Evolutionary conservation across 1,140 invertebrate species (phyloP), one percentile per base, ranked within the genome.

Genomic region (Adelges cooleyi): DNA sequence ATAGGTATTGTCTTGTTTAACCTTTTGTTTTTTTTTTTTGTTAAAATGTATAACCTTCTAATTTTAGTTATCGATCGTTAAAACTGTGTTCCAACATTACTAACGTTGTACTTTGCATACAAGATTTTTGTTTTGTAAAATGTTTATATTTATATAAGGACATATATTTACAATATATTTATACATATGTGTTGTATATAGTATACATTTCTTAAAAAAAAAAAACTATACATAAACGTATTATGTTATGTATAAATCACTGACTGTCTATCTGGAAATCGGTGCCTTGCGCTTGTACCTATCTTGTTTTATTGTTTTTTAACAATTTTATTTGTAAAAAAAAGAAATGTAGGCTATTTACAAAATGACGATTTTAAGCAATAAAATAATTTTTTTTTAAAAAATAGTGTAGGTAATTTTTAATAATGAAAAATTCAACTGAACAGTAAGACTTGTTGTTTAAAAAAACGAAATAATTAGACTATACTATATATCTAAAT

Each of bases 1-100:
- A 62, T 62, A 62, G 56, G 56, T 62, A 48, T 62, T 62, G 46
- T 62, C 56, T 62, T 62, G 56, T 62, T 62, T 62, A 62, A 62
- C 56, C 25, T 56, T 62, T 59, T 56, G n/a, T n/a, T n/a, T 38
- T 53, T 52, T 54, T 56, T 54, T 62, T 62, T 20, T 46, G 54
- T 42, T 59, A 59, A 29, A 22, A n/a, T n/a, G n/a, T n/a, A n/a
- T n/a, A n/a, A n/a, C n/a, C n/a, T 62, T 33, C 22, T 62, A 62
- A 62, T 42, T 25, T 62, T 62, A 22, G 44, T 17, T 46, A 23
- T 62, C 33, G 56, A 62, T 62, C 40, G 56, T 62, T 62, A 62
- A 44, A 56, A 4, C 44, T 62, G 56, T 62, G 56, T 62, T 62
- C 56, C 42, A 48, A 48, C 56, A 62, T 62, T 48, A 62, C 56